These are phyloP conservation scores for Notolepis coatsorum DNA, from an alignment of 2,797 vertebrate species.

Conservation along the genomic window DNA sequence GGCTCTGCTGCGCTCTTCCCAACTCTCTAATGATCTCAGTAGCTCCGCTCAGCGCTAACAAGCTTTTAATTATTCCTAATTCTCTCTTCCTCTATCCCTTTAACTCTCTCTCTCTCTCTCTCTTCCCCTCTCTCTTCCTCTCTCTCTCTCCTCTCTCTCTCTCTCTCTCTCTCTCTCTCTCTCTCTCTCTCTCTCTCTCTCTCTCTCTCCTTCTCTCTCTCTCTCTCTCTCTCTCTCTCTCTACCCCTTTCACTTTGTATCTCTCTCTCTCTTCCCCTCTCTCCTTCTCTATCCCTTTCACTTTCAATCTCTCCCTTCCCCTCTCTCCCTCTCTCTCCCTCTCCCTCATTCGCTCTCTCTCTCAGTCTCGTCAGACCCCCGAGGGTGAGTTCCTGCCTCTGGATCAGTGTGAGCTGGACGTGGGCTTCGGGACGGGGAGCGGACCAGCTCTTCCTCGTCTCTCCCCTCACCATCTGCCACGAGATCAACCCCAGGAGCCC, in stretches of 20 bases:
- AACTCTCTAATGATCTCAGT: too few species aligned
- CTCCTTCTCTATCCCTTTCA: not conserved
- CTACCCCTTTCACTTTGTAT: too few species aligned
- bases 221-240: too few species aligned
- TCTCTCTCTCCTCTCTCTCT: too few species aligned
- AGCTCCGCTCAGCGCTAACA: not conserved
- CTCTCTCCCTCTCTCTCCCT: not conserved
- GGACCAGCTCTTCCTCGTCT: slow-evolving; percentile 92
- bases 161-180: too few species aligned
- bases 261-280: not conserved
- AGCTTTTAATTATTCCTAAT: slow-evolving; percentile 30
- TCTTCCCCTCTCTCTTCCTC: too few species aligned
- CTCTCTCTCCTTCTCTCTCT: too few species aligned
- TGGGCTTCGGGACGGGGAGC: slow-evolving; percentile 92
- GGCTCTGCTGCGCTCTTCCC: too few species aligned
- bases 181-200: too few species aligned
- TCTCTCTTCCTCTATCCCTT: slow-evolving; percentile 10
- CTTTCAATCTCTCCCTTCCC: not conserved
- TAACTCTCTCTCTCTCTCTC: too few species aligned
- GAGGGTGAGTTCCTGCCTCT: slow-evolving; percentile 93
- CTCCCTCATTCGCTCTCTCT: not conserved
- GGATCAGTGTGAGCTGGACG: slow-evolving; percentile 92
- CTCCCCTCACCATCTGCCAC: slow-evolving; percentile 92
- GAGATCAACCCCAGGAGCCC: slow-evolving; percentile 92
- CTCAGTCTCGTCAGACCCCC: slow-evolving; percentile 90